phyloP scores from a whole-genome alignment of 2,888 invertebrate species.

The Apodemia mormo region DNA sequence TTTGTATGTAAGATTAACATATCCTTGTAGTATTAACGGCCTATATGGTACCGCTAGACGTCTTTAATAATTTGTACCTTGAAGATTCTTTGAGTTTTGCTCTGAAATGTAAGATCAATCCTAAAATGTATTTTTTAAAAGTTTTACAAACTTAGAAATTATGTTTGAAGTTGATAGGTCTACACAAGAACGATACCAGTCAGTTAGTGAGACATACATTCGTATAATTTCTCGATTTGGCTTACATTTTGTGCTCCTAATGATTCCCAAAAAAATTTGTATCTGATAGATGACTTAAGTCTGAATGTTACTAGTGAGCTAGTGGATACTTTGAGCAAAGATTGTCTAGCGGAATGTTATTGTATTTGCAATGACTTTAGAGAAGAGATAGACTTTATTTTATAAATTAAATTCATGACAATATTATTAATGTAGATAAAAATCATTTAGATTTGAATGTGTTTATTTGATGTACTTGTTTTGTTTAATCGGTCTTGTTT shows the following conservation, averaged over 20 bases:
- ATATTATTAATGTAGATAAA: constrained; percentile 57
- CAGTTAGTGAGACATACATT: too few species aligned
- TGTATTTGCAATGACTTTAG: neutral
- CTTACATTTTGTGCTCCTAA: too few species aligned
- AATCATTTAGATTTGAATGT: constrained; percentile 40
- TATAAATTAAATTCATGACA: constrained; percentile 65
- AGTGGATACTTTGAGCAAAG: neutral
- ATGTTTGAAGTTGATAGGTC: too few species aligned
- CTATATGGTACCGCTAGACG: constrained; percentile 35
- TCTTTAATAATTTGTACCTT: constrained; percentile 21
- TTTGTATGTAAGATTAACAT: constrained; percentile 49
- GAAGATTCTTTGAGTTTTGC: neutral
- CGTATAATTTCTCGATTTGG: too few species aligned
- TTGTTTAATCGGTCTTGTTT: constrained; percentile 41
- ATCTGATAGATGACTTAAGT: too few species aligned
- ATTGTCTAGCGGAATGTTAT: neutral
- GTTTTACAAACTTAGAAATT: neutral
- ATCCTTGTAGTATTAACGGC: constrained; percentile 44
- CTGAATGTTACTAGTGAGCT: neutral
- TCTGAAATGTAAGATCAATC: neutral
- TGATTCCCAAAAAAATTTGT: too few species aligned
- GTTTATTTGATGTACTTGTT: constrained; percentile 32
- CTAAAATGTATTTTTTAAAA: neutral
- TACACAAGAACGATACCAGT: too few species aligned
- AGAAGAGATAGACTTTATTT: constrained; percentile 36